Base-by-base conservation (phyloP, 2,888 invertebrate genomes). In the Anthrax anthrax region DNA sequence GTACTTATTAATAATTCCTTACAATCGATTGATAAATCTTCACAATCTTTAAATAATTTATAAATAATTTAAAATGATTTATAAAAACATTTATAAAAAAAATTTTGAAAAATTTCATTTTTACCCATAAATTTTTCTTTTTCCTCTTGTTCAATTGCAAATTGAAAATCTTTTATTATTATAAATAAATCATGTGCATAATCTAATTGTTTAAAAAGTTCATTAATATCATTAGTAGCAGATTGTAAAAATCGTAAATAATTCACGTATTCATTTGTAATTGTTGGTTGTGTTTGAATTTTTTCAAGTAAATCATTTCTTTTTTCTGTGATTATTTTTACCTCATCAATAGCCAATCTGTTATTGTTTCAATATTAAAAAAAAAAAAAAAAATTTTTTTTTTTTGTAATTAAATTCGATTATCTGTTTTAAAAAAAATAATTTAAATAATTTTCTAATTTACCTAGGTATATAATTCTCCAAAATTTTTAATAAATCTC, bases 151-250 rank as follows among this genome's bases (percentile, higher is more conserved):
- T 82, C 76, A 43, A 84, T 76, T 0, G 76, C 72, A 47, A 91
- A 84, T 23, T 73, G 68, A 61, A 80, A 90, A 59, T 86, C 81
- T 48, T 87, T 85, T 69, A 88, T 84, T 5, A 90, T 73, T 52
- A 89, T 83, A 60, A 89, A 85, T 48, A 89, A 67, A 58, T 91
- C 87, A 54, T 86, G 81, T 8, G 85, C 77, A 60, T 89, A 84
- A 59, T 87, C 85, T 6, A 88, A 70, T 29, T 79, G 74, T 40
- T 74, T 70, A 59, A 89, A 87, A 58, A 92, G 73, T 19, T 69
- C 70, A 19, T 80, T 79, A 44, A 89, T 76, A 58, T 80, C 74
- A 2, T 71, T 61, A 52, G 79, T 75, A 10, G 81, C 75, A 44
- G 80, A 78, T 34, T 72, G 71, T 2, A 80, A 62, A 42, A 75